phyloP scores from a whole-genome alignment of 2,113 vertebrate species.

The Indicator indicator region DNA sequence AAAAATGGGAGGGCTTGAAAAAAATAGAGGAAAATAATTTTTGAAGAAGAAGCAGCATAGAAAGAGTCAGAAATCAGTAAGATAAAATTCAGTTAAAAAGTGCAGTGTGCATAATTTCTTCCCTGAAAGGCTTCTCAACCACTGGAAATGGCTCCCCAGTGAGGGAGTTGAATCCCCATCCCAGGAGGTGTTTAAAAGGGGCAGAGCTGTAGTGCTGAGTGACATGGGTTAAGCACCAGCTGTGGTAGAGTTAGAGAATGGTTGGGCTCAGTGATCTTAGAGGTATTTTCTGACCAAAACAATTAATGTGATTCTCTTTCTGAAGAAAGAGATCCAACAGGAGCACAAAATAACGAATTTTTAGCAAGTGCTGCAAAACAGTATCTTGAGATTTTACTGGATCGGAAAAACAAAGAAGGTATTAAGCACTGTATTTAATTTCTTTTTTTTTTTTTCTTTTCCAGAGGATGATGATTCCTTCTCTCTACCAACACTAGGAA shows the following conservation, averaged over 20 bases:
- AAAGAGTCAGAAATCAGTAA: not conserved
- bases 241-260: too few species aligned
- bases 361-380: not conserved
- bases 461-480: conserved; percentile 92
- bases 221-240: too few species aligned
- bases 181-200: too few species aligned
- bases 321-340: not conserved
- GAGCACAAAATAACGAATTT: not conserved
- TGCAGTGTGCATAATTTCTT: not conserved
- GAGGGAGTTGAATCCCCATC: too few species aligned
- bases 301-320: too few species aligned
- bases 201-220: too few species aligned
- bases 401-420: not conserved
- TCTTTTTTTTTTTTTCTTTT: not conserved
- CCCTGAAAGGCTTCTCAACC: too few species aligned
- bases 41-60: not conserved
- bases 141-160: too few species aligned
- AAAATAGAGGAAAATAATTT: not conserved
- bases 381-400: not conserved
- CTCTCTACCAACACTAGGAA: conserved; percentile 80
- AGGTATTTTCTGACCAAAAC: too few species aligned
- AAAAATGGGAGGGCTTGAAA: not conserved
- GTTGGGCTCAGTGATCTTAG: too few species aligned
- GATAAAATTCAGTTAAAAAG: not conserved
- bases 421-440: not conserved